A percentile compares a stretch with the other conserved stretches of the same genome.
These are phyloP conservation scores for Eulithis prunata DNA, from an alignment of 2,888 invertebrate genomes.

Conservation along the genomic window DNA sequence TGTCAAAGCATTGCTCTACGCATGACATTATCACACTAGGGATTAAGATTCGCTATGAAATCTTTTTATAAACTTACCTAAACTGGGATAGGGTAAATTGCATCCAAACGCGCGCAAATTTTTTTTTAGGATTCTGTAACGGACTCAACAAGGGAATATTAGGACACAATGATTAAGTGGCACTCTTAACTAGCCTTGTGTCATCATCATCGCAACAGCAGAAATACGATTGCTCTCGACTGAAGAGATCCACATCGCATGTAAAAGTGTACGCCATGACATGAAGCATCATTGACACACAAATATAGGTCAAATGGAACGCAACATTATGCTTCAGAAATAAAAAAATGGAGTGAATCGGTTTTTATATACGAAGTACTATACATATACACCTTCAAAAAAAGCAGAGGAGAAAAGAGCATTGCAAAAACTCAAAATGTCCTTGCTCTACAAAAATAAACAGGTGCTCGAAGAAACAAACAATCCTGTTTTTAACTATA, in stretches of 20 bases:
- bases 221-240: constrained; percentile 25
- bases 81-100: constrained; percentile 16
- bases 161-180: constrained; percentile 6
- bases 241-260: constrained; percentile 26
- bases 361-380: no score
- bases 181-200: constrained; percentile 13
- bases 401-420: neutral
- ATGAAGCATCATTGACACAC: constrained; percentile 49
- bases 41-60: constrained; percentile 21
- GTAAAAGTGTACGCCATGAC: constrained; percentile 29
- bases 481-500: constrained; percentile 8
- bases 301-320: constrained; percentile 50
- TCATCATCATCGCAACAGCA: constrained; percentile 22
- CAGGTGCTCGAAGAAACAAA: constrained; percentile 6
- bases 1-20: constrained; percentile 15
- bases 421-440: neutral
- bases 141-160: neutral
- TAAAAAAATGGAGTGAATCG: neutral
- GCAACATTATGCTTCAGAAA: constrained; percentile 5
- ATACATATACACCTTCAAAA: no score
- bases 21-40: constrained; percentile 19
- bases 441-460: constrained; percentile 18
- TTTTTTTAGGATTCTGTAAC: neutral
- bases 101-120: no score
- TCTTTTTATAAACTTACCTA: neutral